Percentiles rank a stretch among this genome's conserved stretches.
These are phyloP conservation scores for Calonectris borealis DNA, from an alignment of 2,113 vertebrate species.

Conservation along the genomic window DNA sequence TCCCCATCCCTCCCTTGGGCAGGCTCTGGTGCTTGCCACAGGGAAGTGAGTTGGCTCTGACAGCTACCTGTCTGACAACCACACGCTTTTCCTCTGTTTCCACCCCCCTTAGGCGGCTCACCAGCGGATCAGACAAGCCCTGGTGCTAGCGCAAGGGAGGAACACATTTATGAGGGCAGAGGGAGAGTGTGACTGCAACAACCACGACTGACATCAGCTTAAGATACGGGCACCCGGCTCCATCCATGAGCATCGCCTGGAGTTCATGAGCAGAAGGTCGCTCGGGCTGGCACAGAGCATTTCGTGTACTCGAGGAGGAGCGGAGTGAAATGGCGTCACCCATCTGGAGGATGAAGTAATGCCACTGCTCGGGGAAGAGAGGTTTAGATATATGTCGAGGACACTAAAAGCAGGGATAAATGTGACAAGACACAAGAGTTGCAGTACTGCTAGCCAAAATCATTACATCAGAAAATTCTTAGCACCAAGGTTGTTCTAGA, in stretches of 20 bases:
- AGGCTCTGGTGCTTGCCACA: background rate
- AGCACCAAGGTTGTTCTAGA: background rate
- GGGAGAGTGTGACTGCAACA: background rate
- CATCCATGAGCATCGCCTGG: background rate
- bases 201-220: background rate
- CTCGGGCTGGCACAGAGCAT: background rate
- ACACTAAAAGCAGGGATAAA: background rate
- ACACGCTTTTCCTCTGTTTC: background rate
- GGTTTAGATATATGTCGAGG: background rate
- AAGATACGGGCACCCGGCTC: background rate
- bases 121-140: rapidly evolving
- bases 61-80: background rate
- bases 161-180: background rate
- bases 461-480: background rate
- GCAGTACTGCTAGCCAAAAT: background rate
- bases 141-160: background rate
- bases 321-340: background rate
- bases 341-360: background rate
- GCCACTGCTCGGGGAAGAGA: background rate
- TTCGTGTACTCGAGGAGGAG: too few relatives aligned
- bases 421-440: background rate
- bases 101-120: background rate
- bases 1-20: background rate
- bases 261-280: background rate
- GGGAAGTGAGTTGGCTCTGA: background rate